phyloP scores from a whole-genome alignment of 2,888 invertebrate species.

The Protophormia terraenovae region DNA sequence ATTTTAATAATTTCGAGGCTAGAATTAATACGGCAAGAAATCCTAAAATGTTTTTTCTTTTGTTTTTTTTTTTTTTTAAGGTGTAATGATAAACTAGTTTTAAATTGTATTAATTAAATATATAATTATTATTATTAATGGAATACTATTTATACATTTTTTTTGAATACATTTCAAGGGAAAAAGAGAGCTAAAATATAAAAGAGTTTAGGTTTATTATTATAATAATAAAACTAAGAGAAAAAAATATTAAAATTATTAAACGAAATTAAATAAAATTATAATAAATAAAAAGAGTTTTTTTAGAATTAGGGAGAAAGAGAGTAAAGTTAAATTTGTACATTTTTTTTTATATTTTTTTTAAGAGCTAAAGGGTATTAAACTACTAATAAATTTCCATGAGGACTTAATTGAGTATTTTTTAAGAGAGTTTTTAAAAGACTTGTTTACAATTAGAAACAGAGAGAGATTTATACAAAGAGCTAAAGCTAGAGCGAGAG shows the following conservation, averaged over 20 bases:
- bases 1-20: neutral
- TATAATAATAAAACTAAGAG: neutral
- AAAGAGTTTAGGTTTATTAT: neutral
- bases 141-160: conserved; percentile 22
- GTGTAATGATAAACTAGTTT: neutral
- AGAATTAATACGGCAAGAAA: too few relatives aligned
- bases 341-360: too few relatives aligned
- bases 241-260: neutral
- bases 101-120: too few relatives aligned
- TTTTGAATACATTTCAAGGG: too few relatives aligned
- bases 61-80: neutral
- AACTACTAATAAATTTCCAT: too few relatives aligned
- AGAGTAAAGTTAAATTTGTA: conserved; percentile 1
- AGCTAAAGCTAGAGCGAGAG: conserved; percentile 54
- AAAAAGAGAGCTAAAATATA: neutral
- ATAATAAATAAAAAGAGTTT: neutral
- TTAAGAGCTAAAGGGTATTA: too few relatives aligned
- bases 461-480: conserved; percentile 4
- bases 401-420: too few relatives aligned
- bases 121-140: too few relatives aligned
- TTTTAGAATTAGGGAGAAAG: neutral
- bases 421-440: neutral
- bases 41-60: too few relatives aligned
- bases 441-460: neutral
- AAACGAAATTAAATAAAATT: neutral